A percentile compares a stretch with the other conserved stretches of the same genome.
These are phyloP conservation scores for Procavia capensis DNA, from an alignment of 2,113 vertebrate species.

Conservation along the genomic window DNA sequence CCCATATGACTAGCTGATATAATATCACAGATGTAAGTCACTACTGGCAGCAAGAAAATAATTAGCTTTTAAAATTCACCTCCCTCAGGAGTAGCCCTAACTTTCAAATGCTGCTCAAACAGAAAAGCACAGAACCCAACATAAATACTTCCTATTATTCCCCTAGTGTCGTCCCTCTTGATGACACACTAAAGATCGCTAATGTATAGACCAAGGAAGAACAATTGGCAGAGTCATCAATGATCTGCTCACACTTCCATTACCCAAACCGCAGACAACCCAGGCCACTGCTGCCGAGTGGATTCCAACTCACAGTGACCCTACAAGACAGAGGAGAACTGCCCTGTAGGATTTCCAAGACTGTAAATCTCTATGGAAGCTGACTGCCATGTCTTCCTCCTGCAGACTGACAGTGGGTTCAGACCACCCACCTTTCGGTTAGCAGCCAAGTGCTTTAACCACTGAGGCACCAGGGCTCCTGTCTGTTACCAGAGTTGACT, in stretches of 20 bases:
- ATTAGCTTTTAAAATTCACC: constrained; percentile 59
- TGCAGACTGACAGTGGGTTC: not conserved
- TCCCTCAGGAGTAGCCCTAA: constrained; percentile 54
- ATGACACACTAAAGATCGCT: not conserved
- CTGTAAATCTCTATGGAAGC: not conserved
- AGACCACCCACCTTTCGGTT: not conserved
- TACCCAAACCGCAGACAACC: not conserved
- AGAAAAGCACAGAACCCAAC: not conserved
- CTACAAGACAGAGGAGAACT: not conserved
- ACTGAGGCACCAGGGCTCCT: not conserved
- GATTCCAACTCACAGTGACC: not conserved
- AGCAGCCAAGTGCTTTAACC: not conserved
- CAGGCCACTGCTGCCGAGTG: not conserved
- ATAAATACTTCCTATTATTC: not conserved
- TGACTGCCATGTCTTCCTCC: not conserved
- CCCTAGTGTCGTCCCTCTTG: not conserved
- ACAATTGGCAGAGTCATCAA: not conserved
- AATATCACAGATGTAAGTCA: constrained; percentile 60
- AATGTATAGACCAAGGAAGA: not conserved
- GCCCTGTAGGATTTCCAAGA: not conserved
- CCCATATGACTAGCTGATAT: constrained; percentile 17
- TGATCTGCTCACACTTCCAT: not conserved
- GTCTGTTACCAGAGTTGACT: not conserved
- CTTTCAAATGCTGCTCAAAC: constrained; percentile 37
- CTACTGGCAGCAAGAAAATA: constrained; percentile 61